Evolutionary conservation across 2,888 invertebrate genomes (phyloP).

Genomic region (Meiosimyza decipiens): DNA sequence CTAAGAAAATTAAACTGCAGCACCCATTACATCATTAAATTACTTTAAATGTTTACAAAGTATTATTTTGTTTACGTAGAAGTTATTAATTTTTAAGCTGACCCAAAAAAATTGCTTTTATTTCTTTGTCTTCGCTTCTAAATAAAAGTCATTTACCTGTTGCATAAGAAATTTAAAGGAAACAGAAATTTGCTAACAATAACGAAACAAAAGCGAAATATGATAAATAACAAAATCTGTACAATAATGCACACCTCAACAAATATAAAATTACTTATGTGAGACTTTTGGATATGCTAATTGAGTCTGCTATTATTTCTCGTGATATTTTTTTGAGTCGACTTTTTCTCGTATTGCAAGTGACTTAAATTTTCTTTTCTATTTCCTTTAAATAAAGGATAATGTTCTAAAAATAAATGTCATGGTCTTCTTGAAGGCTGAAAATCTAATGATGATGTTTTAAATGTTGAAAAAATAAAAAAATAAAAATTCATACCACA

Average conservation of each 20-base stretch:
- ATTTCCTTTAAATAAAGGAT: constrained; percentile 45
- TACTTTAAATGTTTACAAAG: too few species aligned
- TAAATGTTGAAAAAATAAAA: too few species aligned
- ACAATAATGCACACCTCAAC: constrained; percentile 1
- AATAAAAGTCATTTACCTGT: constrained; percentile 5
- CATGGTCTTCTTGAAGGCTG: constrained; percentile 52
- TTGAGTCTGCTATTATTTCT: background rate
- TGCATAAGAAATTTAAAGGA: constrained; percentile 13
- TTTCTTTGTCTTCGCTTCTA: background rate
- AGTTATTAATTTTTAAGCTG: too few species aligned
- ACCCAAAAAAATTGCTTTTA: too few species aligned
- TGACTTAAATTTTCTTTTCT: constrained; percentile 17
- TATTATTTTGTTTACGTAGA: too few species aligned
- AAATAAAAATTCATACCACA: background rate
- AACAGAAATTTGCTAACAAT: constrained; percentile 2
- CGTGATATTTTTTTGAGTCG: constrained; percentile 11
- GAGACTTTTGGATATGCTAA: background rate
- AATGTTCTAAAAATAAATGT: constrained; percentile 62
- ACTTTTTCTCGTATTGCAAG: background rate
- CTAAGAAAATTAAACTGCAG: too few species aligned
- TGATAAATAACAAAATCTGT: background rate
- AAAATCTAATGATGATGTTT: too few species aligned
- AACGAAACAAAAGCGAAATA: background rate
- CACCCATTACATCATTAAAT: too few species aligned
- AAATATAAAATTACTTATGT: constrained; percentile 21